Evolutionary conservation across 2,797 vertebrate genomes (phyloP).

Genomic region (Allobates femoralis): DNA sequence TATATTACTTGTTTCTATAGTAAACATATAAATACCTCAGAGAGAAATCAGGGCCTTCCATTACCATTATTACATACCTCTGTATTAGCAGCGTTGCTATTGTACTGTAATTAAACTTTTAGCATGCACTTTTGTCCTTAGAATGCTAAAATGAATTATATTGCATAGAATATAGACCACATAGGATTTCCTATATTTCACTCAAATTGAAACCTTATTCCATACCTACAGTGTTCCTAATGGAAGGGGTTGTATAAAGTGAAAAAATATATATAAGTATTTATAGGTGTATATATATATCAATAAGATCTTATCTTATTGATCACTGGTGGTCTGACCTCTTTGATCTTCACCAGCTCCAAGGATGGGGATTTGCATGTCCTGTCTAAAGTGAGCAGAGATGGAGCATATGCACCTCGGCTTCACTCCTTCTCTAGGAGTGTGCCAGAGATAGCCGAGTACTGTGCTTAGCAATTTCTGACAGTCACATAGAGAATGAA

Average conservation of each 20-base stretch:
- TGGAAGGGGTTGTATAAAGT: background rate
- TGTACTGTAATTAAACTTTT: background rate
- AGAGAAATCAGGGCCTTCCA: background rate
- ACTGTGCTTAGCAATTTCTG: too few relatives aligned
- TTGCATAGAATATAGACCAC: background rate
- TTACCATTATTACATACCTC: background rate
- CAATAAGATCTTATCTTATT: too few relatives aligned
- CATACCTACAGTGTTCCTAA: background rate
- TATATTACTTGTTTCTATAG: conserved; percentile 4
- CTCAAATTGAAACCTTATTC: background rate
- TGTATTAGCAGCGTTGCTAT: background rate
- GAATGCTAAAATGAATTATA: background rate
- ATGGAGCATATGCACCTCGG: too few relatives aligned
- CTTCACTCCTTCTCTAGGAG: too few relatives aligned
- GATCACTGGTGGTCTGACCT: too few relatives aligned
- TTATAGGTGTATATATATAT: too few relatives aligned
- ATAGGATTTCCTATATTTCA: background rate
- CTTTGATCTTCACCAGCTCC: too few relatives aligned
- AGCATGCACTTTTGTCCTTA: background rate
- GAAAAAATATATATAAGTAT: too few relatives aligned
- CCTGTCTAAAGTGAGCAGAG: too few relatives aligned
- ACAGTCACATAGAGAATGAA: too few relatives aligned
- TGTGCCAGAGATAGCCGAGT: too few relatives aligned
- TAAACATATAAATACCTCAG: background rate
- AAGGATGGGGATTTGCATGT: too few relatives aligned